Base-by-base conservation (phyloP, 2,888 invertebrate species). In the Trileptium ribeirensis region DNA sequence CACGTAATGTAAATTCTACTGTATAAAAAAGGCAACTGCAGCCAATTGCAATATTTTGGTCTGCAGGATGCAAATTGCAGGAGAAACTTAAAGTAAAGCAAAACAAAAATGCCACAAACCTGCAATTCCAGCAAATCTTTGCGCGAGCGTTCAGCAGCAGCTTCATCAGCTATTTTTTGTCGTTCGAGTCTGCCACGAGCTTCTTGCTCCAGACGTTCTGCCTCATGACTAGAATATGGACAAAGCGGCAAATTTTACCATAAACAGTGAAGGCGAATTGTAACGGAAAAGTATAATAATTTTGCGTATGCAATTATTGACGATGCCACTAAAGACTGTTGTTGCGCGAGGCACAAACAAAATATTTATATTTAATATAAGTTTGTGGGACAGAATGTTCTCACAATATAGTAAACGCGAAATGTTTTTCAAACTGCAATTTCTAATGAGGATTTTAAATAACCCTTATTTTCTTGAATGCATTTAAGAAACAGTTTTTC, bases 161-260 rank as follows among this genome's bases (percentile, higher is more conserved):
- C 90, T 83, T 90, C 90, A 83, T 91, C 90, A 39, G 84, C 87
- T 84, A 91, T 90, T 85, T 89, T 89, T 87, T 91, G 90, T 29
- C 90, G 86, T 84, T 90, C 90, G 82, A 91, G 86, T 33, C 88
- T 87, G 81, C 91, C 91, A 82, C 88, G 89, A 2, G 91, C 90
- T 84, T 90, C 90, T 84, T 91, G 91, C 84, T 91, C 90, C 40
- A 90, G 85, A 77, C 91, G 86, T 83, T 90, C 90, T 1, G 91
- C 91, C 84, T 90, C 90, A 85, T 91, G 90, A 83, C 90, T 90
- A 84, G 33, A 82, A 82, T 67, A 64, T 39, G 67, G 15, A 36
- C 29, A 2, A 81, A 3, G 36, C 29, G 33, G 15, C 8, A 33
- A 70, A 29, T 36, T n/a, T n/a, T n/a, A n/a, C n/a, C n/a, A n/a